phyloP scores from a whole-genome alignment of 2,113 vertebrate genomes.

The Agelaius phoeniceus region DNA sequence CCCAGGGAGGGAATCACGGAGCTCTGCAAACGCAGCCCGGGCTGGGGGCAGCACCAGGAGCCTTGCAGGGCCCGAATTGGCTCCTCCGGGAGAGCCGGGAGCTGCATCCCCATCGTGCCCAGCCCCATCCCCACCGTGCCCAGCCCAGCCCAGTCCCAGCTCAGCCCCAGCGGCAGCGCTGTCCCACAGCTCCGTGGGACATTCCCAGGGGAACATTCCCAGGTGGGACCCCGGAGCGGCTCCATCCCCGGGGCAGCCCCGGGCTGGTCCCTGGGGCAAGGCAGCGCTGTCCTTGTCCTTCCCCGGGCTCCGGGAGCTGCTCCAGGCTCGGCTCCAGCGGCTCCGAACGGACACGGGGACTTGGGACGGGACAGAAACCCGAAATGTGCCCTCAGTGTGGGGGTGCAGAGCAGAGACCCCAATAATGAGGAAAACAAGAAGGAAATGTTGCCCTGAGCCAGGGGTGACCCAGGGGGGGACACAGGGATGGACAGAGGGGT shows the following conservation, averaged over 20 bases:
- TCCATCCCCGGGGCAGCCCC: fast-evolving
- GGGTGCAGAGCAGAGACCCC: background rate
- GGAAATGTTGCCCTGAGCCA: no score
- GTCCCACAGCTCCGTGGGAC: background rate
- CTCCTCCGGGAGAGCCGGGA: background rate
- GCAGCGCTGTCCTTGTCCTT: background rate
- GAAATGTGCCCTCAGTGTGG: fast-evolving
- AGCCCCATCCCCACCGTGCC: background rate
- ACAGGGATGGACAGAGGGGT: no score
- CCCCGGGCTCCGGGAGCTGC: background rate
- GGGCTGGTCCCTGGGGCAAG: background rate
- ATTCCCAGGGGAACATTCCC: no score
- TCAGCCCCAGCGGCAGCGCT: fast-evolving
- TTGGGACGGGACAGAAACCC: background rate
- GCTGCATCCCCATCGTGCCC: background rate
- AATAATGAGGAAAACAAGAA: no score
- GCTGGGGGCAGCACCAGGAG: background rate
- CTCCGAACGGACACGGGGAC: fast-evolving
- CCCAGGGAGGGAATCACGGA: background rate
- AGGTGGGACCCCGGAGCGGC: fast-evolving
- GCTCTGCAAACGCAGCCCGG: background rate
- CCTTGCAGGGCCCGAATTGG: background rate
- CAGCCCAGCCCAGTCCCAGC: background rate
- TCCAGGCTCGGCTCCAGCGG: fast-evolving
- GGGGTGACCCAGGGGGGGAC: no score